Base-by-base conservation (phyloP, 2,888 invertebrate genomes). In the Seira musarum region DNA sequence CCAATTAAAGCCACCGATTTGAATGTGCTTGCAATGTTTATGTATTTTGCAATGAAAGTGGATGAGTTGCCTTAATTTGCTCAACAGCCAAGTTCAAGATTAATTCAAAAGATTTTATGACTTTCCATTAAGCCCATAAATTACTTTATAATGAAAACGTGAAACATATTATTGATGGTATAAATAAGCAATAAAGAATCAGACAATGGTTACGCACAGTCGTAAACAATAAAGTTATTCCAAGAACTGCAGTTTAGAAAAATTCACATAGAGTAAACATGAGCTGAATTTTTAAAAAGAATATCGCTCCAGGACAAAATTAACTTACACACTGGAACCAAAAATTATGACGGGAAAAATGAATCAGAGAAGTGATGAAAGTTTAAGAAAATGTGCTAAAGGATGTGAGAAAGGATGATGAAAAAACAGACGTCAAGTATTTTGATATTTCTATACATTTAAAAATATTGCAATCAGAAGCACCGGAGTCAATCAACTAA, bases 281-380 rank as follows among this genome's bases (percentile, higher is more conserved):
- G 71, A 35, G 17, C 17, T 13, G 63, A 71, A 63, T 71, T 63
- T 63, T 40, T 61, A 40, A 40, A 13, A 6, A 13, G 40, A 63
- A 63, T 1, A 3, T 61, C 10, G 63, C 71, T 61, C 0, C 61
- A 17, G 71, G 71, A 35, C 35, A 46, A 71, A 40, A 71, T 46
- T 46, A 40, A 70, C 70, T 70, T 69, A 60, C 57, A 17, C 13
- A 19, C 63, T 71, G 40, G 71, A 71, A 63, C 61, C 25, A 71
- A 40, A 35, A 61, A 8, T 40, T 13, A 40, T 40, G 6, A 40
- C 6, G 40, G 13, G 40, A 13, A 40, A 40, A 40, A 13, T 40
- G 40, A 8, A 6, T 40, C 13, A n/a, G n/a, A n/a, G 40, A 40
- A 40, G 40, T 40, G 40, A 40, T 40, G 40, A 40, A 40, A 40